phyloP scores from a whole-genome alignment of 2,888 invertebrate species.

The Heliconius cydno region DNA sequence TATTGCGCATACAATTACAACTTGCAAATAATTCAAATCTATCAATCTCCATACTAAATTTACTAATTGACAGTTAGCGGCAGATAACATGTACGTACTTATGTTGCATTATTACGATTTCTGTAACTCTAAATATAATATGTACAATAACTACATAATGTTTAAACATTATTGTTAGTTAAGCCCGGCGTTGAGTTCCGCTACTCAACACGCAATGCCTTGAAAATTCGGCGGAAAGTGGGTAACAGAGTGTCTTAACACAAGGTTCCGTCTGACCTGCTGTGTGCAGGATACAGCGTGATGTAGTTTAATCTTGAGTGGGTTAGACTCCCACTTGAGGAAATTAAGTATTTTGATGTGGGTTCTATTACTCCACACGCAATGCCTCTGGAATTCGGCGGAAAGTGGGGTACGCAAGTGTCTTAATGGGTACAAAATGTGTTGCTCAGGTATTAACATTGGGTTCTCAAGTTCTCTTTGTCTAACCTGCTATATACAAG shows the following conservation, averaged over 20 bases:
- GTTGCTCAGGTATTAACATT: no score
- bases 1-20: conserved; percentile 13
- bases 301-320: no score
- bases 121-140: not conserved
- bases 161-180: not conserved
- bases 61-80: conserved; percentile 8
- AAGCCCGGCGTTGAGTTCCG: no score
- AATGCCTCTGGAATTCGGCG: not conserved
- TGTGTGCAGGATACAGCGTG: no score
- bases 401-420: not conserved
- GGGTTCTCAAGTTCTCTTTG: not conserved
- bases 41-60: not conserved
- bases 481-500: not conserved
- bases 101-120: not conserved
- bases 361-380: no score
- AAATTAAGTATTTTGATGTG: no score
- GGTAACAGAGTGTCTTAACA: no score
- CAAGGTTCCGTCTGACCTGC: no score
- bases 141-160: not conserved
- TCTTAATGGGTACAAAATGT: not conserved
- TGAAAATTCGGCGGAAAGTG: no score
- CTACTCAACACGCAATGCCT: no score
- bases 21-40: conserved; percentile 14
- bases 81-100: not conserved
- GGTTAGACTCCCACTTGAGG: no score